Percentiles rank a stretch among this genome's conserved stretches.
phyloP scores from a whole-genome alignment of 2,797 vertebrate genomes.

The Salmo trutta region DNA sequence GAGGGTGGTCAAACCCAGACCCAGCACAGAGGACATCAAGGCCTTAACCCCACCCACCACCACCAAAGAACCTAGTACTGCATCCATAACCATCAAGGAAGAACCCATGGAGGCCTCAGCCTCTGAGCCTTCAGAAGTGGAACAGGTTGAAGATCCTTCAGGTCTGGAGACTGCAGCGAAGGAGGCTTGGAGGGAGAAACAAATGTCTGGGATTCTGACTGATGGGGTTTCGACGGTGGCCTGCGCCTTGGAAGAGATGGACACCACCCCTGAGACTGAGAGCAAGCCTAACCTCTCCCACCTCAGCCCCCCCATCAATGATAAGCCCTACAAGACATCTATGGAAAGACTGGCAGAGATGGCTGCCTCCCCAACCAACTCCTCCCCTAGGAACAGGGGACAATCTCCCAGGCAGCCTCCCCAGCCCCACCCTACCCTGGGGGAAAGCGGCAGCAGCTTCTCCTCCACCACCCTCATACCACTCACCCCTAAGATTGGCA shows the following conservation, averaged over 20 bases:
- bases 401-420: conserved; percentile 63
- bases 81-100: conserved; percentile 64
- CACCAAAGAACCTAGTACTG: conserved; percentile 79
- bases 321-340: conserved; percentile 76
- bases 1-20: conserved; percentile 57
- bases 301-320: conserved; percentile 73
- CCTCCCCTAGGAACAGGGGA: conserved; percentile 52
- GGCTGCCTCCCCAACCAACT: conserved; percentile 61
- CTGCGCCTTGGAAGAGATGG: conserved; percentile 60
- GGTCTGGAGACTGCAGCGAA: conserved; percentile 60
- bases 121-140: conserved; percentile 56
- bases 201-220: conserved; percentile 58
- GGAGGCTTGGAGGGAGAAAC: conserved; percentile 72
- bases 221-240: conserved; percentile 66
- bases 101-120: conserved; percentile 74
- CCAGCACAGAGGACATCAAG: conserved; percentile 75
- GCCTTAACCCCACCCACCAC: conserved; percentile 70
- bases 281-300: conserved; percentile 71
- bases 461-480: conserved; percentile 87
- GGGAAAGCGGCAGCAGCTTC: conserved; percentile 66
- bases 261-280: conserved; percentile 68
- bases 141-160: conserved; percentile 47
- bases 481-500: conserved; percentile 94
- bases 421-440: conserved; percentile 60
- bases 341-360: conserved; percentile 72